Base-by-base conservation (phyloP, 2,797 vertebrate species). In the Acanthopagrus latus region DNA sequence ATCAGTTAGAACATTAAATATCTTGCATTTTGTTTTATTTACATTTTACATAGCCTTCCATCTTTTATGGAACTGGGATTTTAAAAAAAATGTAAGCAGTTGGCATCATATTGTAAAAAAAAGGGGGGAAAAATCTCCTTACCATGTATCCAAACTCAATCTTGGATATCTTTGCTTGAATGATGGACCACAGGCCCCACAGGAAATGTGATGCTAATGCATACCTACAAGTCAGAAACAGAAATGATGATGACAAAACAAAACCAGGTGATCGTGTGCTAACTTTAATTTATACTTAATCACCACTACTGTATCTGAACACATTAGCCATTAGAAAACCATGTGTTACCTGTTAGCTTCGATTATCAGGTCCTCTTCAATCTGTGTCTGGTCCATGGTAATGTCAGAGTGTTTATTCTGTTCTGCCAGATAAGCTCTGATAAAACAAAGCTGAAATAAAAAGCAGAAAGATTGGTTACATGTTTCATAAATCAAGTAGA, bases 141-240 rank as follows among this genome's bases (percentile, higher is more conserved):
- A 99, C 98, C 97, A 98, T 94, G 87, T 99, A 99, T 76, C 97
- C 98, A 83, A 99, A 99, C 88, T 97, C 93, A 58, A 99, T 99
- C 76, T 96, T 98, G 63, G 98, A 99, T 89, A 99, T 93, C 86
- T 96, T 97, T 0, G 97, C 97, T 93, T 99, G 98, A 81, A 99
- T 94, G 70, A 97, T 96, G 80, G 98, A 98, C 98, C 98, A 99
- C 44, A 99, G 92, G 2, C 97, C 97, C 98, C 98, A 99, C 62
- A 98, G 95, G 88, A 98, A 99, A 89, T 99, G 97, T 4, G 98
- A 99, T 0, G 98, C 97, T 78, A 98, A 81, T 0, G 97, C 96
- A 72, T 95, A 99, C 82, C 98, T 99, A 76, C 10, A 48, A 2
- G 54, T 64, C 5, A 74, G 29, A 77, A 62, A 66, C 3, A 64